These are phyloP conservation scores for Caretta caretta DNA, from an alignment of 2,113 vertebrate genomes.

Conservation along the genomic window DNA sequence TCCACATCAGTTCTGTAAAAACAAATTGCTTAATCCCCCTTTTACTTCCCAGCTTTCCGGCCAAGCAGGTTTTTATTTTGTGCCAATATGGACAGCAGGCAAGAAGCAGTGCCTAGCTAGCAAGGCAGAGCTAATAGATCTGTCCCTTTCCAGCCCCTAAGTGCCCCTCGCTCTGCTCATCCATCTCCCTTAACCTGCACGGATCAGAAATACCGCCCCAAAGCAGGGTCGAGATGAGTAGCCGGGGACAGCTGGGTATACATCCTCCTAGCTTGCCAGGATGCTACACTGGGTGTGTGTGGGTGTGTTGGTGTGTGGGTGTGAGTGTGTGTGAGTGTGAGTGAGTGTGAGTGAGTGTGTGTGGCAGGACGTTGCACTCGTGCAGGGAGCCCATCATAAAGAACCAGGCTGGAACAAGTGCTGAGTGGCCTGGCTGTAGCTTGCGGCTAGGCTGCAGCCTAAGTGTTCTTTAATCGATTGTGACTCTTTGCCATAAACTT, in stretches of 20 bases:
- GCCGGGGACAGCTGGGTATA: no score
- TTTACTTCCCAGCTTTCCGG: background rate
- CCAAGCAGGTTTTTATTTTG: background rate
- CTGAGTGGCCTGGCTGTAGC: conserved; percentile 45
- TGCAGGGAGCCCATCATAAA: no score
- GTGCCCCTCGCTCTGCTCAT: no score
- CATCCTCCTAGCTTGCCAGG: no score
- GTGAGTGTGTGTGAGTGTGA: no score
- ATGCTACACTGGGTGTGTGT: no score
- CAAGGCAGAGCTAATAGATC: background rate
- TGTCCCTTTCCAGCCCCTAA: background rate
- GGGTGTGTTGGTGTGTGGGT: no score
- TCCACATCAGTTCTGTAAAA: conserved; percentile 1
- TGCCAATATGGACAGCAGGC: background rate
- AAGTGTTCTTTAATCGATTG: conserved; percentile 87
- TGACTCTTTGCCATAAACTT: conserved; percentile 90
- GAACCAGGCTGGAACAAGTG: background rate
- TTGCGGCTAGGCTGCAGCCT: conserved; percentile 69
- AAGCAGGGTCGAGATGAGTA: no score
- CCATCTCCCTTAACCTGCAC: no score
- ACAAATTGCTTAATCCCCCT: background rate
- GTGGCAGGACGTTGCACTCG: no score
- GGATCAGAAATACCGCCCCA: no score
- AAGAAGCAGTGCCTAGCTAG: background rate
- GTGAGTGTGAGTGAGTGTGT: no score